These are phyloP conservation scores for Diaprepes abbreviatus DNA, from an alignment of 2,888 invertebrate species.

Conservation along the genomic window DNA sequence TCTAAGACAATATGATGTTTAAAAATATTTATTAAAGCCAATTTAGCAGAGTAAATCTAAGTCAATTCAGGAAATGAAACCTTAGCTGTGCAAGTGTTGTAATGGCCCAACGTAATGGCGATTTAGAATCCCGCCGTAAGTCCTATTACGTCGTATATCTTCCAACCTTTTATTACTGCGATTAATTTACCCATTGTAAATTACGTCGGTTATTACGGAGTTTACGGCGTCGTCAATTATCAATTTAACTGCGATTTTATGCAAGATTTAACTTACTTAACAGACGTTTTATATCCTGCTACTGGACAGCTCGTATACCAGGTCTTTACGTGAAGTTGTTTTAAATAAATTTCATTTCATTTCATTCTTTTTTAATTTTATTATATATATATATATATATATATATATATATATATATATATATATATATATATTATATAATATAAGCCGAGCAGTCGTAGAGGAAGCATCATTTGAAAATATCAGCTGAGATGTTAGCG, in stretches of 20 bases:
- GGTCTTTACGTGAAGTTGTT: conserved; percentile 1
- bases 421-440: no score
- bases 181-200: conserved; percentile 47
- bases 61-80: conserved; percentile 37
- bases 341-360: background rate
- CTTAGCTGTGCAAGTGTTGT: conserved; percentile 26
- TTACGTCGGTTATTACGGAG: conserved; percentile 53
- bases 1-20: background rate
- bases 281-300: conserved; percentile 43
- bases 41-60: background rate
- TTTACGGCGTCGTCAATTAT: conserved; percentile 56
- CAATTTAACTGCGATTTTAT: conserved; percentile 56
- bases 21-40: background rate
- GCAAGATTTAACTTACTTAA: conserved; percentile 52
- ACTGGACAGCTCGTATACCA: conserved; percentile 32
- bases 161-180: conserved; percentile 42
- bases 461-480: no score
- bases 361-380: no score
- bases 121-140: conserved; percentile 21
- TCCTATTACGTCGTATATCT: conserved; percentile 45
- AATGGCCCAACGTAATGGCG: conserved; percentile 13
- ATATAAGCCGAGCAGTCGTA: no score
- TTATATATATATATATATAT: no score
- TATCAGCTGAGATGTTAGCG: no score
- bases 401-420: no score